Evolutionary conservation across 2,113 vertebrate genomes (phyloP).

Genomic region (Callopanchax toddi): DNA sequence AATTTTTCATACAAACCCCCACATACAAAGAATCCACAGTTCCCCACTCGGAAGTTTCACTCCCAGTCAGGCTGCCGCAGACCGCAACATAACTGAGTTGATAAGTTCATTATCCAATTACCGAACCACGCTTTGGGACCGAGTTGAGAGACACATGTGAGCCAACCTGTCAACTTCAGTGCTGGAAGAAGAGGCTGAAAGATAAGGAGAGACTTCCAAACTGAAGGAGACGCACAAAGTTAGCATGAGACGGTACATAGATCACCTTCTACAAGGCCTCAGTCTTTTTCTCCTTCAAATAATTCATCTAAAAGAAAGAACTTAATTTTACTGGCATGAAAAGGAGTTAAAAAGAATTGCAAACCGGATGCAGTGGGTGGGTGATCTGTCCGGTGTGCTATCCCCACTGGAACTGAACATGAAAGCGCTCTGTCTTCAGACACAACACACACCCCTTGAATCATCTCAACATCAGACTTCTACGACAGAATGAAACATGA

Average conservation of each 20-base stretch:
- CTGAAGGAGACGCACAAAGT: constrained; percentile 11
- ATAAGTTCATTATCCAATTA: constrained; percentile 69
- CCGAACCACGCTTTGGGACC: constrained; percentile 56
- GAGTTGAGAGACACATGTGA: constrained; percentile 65
- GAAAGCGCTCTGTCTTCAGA: constrained; percentile 16
- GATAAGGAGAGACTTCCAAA: constrained; percentile 29
- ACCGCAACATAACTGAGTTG: constrained; percentile 62
- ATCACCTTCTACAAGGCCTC: background rate
- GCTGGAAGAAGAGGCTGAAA: constrained; percentile 46
- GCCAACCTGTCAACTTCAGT: constrained; percentile 62
- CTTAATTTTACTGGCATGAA: constrained; percentile 17
- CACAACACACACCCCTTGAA: constrained; percentile 12
- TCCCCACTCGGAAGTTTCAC: constrained; percentile 17
- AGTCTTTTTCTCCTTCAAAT: constrained; percentile 2
- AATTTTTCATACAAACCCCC: constrained; percentile 71
- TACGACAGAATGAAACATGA: constrained; percentile 56
- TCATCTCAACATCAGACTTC: constrained; percentile 11
- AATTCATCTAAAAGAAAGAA: background rate
- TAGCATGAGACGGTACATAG: background rate
- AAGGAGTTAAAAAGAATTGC: constrained; percentile 4
- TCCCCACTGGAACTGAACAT: constrained; percentile 22
- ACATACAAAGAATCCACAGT: constrained; percentile 63
- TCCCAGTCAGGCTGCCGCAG: constrained; percentile 47
- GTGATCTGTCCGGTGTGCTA: constrained; percentile 13
- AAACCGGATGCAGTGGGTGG: constrained; percentile 34